These are phyloP conservation scores for Patella ulyssiponensis DNA, from an alignment of 2,888 invertebrate genomes.

Conservation along the genomic window DNA sequence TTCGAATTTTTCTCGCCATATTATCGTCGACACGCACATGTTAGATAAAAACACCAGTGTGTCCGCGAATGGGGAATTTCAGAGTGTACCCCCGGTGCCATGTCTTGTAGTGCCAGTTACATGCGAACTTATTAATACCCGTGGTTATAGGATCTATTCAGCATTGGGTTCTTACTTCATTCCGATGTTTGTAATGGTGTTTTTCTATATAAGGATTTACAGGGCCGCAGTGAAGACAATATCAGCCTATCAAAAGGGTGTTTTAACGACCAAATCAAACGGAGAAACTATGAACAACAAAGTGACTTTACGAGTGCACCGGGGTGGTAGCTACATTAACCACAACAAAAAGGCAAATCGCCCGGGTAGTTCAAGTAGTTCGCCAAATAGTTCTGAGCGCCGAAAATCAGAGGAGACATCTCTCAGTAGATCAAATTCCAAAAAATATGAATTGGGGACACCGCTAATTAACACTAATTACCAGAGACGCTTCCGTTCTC, in stretches of 20 bases:
- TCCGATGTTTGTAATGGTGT: constrained; percentile 98
- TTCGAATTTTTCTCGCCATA: not conserved
- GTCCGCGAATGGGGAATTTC: not conserved
- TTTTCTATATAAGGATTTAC: constrained; percentile 92
- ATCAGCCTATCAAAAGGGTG: constrained; percentile 63
- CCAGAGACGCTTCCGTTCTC: constrained; percentile 19
- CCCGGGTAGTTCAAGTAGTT: not conserved
- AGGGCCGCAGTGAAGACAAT: constrained; percentile 81
- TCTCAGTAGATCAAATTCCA: not conserved
- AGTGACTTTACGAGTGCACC: constrained; percentile 89
- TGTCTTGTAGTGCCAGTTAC: constrained; percentile 11
- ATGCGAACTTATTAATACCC: constrained; percentile 60
- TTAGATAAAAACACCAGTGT: not conserved
- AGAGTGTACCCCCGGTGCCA: not conserved
- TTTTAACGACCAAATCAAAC: constrained; percentile 51
- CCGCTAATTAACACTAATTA: constrained; percentile 13
- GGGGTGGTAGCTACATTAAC: constrained; percentile 76
- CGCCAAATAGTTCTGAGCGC: not conserved
- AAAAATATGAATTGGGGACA: not conserved
- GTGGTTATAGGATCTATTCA: constrained; percentile 96
- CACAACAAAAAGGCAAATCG: not conserved
- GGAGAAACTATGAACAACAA: constrained; percentile 37
- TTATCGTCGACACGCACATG: constrained; percentile 10
- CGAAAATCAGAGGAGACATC: not conserved
- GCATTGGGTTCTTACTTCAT: constrained; percentile 98